Conservation (phyloP, 1,140 invertebrate species). For the Amyelois transitella region DNA sequence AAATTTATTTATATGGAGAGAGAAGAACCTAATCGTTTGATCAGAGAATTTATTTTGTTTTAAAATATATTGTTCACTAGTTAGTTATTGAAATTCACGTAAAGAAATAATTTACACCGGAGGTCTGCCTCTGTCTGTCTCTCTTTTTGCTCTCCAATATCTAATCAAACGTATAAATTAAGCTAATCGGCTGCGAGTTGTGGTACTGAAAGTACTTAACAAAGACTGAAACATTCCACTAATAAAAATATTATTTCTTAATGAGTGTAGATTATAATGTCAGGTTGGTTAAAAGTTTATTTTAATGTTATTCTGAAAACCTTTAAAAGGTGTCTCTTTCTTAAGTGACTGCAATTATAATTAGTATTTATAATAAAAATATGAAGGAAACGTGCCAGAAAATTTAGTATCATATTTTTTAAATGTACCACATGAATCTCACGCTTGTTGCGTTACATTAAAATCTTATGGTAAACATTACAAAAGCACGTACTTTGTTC, state of each 20-base stretch:
- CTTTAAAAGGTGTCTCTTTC: background rate
- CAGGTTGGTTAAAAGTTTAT: background rate
- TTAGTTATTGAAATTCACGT: too few species aligned
- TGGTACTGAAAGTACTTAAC: conserved; percentile 48
- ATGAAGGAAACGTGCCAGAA: conserved; percentile 2
- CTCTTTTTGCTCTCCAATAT: background rate
- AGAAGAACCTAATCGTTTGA: too few species aligned
- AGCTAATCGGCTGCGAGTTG: conserved; percentile 9
- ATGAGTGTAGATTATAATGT: background rate
- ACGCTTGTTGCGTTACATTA: too few species aligned
- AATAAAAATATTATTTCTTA: conserved; percentile 13
- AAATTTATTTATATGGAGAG: too few species aligned
- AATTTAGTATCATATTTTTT: background rate
- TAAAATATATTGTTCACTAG: too few species aligned
- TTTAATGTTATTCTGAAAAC: background rate
- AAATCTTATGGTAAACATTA: too few species aligned
- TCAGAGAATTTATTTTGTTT: too few species aligned
- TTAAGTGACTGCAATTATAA: too few species aligned
- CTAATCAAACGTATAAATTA: background rate
- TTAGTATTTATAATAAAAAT: background rate
- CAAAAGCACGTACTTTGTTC: too few species aligned
- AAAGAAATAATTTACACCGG: background rate
- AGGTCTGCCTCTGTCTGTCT: background rate
- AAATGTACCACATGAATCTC: conserved; percentile 4
- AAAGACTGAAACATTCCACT: conserved; percentile 67